Percentiles rank a stretch among this genome's conserved stretches.
Conservation (phyloP, 2,113 vertebrate genomes). For the Eclectus roratus region DNA sequence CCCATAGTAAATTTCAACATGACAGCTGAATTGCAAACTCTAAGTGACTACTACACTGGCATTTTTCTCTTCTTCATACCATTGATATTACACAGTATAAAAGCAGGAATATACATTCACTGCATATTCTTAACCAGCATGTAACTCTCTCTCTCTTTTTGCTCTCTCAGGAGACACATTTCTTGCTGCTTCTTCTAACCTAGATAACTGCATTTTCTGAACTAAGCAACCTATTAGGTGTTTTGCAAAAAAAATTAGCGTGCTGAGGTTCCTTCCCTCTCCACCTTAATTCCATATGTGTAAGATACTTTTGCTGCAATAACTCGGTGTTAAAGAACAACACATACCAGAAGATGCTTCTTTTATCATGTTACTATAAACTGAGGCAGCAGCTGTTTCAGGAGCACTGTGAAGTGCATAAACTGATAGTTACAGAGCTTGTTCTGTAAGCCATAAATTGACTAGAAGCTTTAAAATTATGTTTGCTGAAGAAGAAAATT, state of each 20-base stretch:
- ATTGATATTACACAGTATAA: not conserved
- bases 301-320: not conserved
- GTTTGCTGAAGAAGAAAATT: not conserved
- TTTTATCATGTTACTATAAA: not conserved
- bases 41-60: constrained; percentile 31
- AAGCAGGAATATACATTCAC: not conserved
- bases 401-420: not conserved
- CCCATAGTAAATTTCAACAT: constrained; percentile 19
- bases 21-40: constrained; percentile 45
- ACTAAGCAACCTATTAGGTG: not conserved
- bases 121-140: not conserved
- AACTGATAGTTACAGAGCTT: not conserved
- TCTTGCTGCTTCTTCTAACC: constrained; percentile 3
- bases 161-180: not conserved
- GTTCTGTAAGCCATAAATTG: not conserved
- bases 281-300: not conserved
- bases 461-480: not conserved
- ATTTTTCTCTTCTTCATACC: not conserved
- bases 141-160: not conserved
- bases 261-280: not conserved
- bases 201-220: not conserved
- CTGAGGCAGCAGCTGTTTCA: not conserved
- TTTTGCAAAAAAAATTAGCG: not conserved
- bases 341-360: not conserved
- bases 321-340: not conserved